Base-by-base conservation (phyloP, 1,140 invertebrate genomes). In the Sitophilus oryzae region DNA sequence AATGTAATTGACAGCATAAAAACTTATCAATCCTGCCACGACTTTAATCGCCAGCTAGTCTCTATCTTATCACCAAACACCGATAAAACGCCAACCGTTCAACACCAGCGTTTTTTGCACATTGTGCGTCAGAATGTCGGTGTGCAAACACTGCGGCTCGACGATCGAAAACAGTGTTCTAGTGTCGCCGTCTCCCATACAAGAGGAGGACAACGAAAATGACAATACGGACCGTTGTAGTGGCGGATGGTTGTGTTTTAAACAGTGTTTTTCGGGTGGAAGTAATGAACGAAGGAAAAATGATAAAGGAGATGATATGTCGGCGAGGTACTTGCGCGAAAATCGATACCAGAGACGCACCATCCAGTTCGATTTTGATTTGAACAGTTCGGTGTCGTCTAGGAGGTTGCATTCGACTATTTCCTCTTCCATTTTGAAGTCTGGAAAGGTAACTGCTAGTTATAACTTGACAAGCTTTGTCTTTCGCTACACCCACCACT, bases 331-430 rank as follows among this genome's bases (percentile, higher is more conserved):
- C 43, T 16, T 25, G 14, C 41, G 48, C 8, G 55, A 57, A 21
- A 48, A 20, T 9, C 41, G 55, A 6, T 57, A 57, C 21, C 55
- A 51, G 16, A 51, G 55, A n/a, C 47, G 55, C 34, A 57, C 55
- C 5, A 57, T 57, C 22, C 55, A 57, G 18, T 57, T 57, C 23
- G 55, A 57, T 22, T 35, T 37, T 35, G 55, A 57, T 47, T 36
- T 40, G 1, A 52, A 22, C 49, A 51, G 41, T 51, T 45, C 48
- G n/a, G 55, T 47, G 14, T 57, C 48, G 1, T 51, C 47, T 2
- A 25, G 49, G 6, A 51, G 49, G 22, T 34, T 56, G 18, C 55
- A 44, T 10, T 51, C 55, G 1, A 49, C 48, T 8, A 38, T 57
- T 0, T 51, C 41, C 4, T 57, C 55, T 19, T 57, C 55, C 5